Base-by-base conservation (phyloP, 2,888 invertebrate species). In the Dermolepida albohirtum region DNA sequence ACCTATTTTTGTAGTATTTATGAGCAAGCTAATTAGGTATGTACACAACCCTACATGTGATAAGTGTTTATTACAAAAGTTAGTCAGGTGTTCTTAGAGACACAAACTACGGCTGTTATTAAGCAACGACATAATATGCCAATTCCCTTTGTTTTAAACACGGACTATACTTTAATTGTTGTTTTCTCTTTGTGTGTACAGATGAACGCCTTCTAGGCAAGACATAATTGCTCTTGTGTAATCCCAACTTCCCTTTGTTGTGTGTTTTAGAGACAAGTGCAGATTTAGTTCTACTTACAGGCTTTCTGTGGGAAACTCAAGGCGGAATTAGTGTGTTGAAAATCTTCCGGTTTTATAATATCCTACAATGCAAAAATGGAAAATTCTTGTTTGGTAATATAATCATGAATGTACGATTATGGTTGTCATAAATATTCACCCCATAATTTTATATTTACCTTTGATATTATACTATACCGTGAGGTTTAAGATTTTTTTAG, bases 141-240 rank as follows among this genome's bases (percentile, higher is more conserved):
- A 7, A 16, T 40, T 17, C 40, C 54, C 54, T 54, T 40, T 54
- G 40, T 54, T 40, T 40, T 17, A 40, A 14, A 12, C 22, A 29
- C 51, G 51, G 29, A 27, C 29, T 34, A 29, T 27, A 29, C 29
- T 51, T 51, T 11, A 12, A 51, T 51, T 51, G 29, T 51, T 54
- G 40, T 40, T 16, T 40, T 39, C 29, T 40, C 54, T 54, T 54
- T 54, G 54, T 34, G n/a, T 10, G 16, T 6, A 54, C 34, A 39
- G 16, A 52, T 29, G 52, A 54, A 39, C 51, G 40, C 54, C 5
- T 11, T 12, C 44, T 5, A 44, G 44, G 44, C 44, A 44, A 14
- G 44, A 14, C 8, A 17, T 54, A 54, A 54, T 54, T 54, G 54
- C 54, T 41, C 54, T 54, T 11, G 54, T 54, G 40, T 40, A 39